Base-by-base conservation (phyloP, 2,888 invertebrate genomes). In the Furcula furcula region DNA sequence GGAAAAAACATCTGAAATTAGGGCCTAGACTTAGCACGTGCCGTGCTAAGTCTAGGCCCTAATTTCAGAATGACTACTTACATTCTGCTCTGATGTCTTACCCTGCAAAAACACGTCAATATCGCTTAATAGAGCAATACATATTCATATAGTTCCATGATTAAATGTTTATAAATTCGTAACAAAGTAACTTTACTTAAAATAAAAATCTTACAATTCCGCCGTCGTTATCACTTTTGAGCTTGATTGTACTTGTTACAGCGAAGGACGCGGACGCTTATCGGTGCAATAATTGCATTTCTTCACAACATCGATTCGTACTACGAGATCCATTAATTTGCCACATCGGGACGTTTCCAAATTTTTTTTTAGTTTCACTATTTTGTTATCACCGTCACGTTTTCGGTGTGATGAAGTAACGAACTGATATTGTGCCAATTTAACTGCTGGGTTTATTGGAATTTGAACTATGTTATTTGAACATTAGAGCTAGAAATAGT, bases 331-430 rank as follows among this genome's bases (percentile, higher is more conserved):
- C 26, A 31, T 36, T 45, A 36, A 40, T 36, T 36, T 30, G 51
- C 51, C 38, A 57, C 10, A n/a, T 7, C 7, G 7, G 10, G 10
- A 25, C 6, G 16, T 29, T 28, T 12, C 30, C 21, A 11, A 36
- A 55, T 30, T 18, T 38, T 43, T 39, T 39, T 15, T 36, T 10
- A 48, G 56, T 56, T 59, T 59, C 49, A 39, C 51, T 48, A 29
- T 29, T 42, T 43, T 26, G 21, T n/a, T 31, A 43, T 19, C 21
- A 21, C 21, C 9, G 10, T 10, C 21, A 21, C 13, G 13, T 25
- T 25, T 25, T 25, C 23, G 0, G 7, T 12, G 13, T 25, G 23
- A 25, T 21, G 21, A n/a, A n/a, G n/a, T n/a, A n/a, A n/a, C 21
- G 21, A 21, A 21, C 10, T 5, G 4, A n/a, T 22, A 12, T 7